Evolutionary conservation across 2,888 invertebrate species (phyloP), one percentile per base, ranked within the genome.

Genomic region (Drosophila koepferae): DNA sequence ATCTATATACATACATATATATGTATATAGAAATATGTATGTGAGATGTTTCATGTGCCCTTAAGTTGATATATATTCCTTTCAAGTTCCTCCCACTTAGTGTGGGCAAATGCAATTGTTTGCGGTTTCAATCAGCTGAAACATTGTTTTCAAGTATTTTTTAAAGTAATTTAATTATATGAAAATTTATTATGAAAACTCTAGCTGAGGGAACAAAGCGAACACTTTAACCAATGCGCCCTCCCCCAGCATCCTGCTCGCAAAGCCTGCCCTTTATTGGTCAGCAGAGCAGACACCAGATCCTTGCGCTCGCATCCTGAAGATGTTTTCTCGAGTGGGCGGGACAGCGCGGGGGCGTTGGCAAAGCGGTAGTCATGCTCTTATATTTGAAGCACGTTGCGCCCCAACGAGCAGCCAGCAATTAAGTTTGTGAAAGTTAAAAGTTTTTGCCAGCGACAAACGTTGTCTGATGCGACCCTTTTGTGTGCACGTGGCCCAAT

Each of bases 371-470:
- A n/a, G 34, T 34, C 31, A 36, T 3, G 38, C 55, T 55, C 63
- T 56, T 73, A 56, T 75, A 80, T 80, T 66, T 75, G 66, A 65
- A 77, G 68, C 74, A 66, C 43, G 46, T 59, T 64, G 71, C 65
- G 63, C 64, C 51, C 60, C 65, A 66, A 48, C 77, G 63, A 73
- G 77, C 81, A 58, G 73, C 62, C 67, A 83, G 79, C 90, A 86
- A 86, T 90, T 86, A 90, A 81, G 90, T 90, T 86, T 81, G 89
- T 54, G 68, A 80, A 89, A 86, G 86, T 86, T 85, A 76, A 82
- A 89, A 88, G 72, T 86, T 89, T 89, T 81, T 75, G 69, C 66
- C 80, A 86, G 84, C 74, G 85, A 89, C 85, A 87, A 51, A 89
- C 88, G 87, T 86, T 85, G 84, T 84, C 81, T 83, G 76, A 28